Evolutionary conservation across 2,113 vertebrate genomes (phyloP), one percentile per base, ranked within the genome.

Genomic region (Calidris pygmaea): DNA sequence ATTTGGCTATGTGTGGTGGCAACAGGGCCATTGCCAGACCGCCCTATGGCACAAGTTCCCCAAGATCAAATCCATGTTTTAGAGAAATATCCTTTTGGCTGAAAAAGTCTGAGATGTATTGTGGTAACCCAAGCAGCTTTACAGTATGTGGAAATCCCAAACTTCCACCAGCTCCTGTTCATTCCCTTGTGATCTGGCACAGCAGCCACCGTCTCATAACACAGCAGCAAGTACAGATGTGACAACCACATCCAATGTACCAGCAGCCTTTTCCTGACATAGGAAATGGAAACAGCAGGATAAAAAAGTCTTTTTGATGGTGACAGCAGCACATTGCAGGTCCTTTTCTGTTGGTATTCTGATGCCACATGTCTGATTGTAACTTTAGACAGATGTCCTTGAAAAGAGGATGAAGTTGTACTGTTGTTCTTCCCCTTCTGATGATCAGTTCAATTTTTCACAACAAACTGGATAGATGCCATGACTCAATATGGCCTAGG

Each of bases 321-420:
- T 30, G n/a, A 55, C 47, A 15, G 32, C 35, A 71, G n/a, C 20
- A 47, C 0, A 1, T 48, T 5, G 0, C 14, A 53, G 7, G 18
- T 83, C 5, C 22, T 55, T 79, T 79, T 68, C 47, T 73, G 6
- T 39, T 80, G 47, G 48, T 41, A 52, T 20, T 41, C 20, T 48
- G n/a, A 79, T 52, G 60, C 18, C 17, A 37, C 10, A 63, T 43
- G 7, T 26, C 22, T 85, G 14, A 2, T 1, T 90, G 37, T 35
- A 80, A 41, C 43, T 73, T 34, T 34, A 32, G 35, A 21, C 3
- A 55, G 37, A 72, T 67, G 62, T 90, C 14, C 63, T 66, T 73
- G n/a, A 60, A 86, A 87, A 87, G 19, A 41, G 7, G 12, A 13
- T 3, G 2, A 85, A 56, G 72, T 63, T 60, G 24, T 16, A 35